Evolutionary conservation across 2,113 vertebrate genomes (phyloP).

Genomic region (Chloropsis cyanopogon): DNA sequence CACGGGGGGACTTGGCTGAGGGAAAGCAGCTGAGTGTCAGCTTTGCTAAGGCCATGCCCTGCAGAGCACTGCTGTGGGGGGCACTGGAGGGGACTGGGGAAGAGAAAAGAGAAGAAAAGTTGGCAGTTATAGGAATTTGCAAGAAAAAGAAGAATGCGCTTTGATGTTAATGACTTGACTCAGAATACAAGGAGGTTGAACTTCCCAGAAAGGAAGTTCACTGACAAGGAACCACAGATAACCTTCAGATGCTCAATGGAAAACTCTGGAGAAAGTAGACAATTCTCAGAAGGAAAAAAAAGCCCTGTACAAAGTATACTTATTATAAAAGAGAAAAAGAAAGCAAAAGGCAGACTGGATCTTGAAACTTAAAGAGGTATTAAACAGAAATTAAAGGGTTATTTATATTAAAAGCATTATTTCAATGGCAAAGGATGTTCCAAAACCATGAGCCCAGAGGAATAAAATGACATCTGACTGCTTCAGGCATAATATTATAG

Average conservation of each 20-base stretch:
- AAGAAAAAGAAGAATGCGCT: conserved; percentile 3
- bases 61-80: background rate
- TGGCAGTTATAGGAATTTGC: conserved; percentile 26
- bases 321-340: background rate
- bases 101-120: background rate
- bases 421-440: background rate
- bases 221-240: conserved; percentile 35
- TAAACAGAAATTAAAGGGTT: conserved; percentile 5
- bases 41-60: background rate
- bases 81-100: background rate
- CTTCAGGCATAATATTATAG: background rate
- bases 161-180: conserved; percentile 21
- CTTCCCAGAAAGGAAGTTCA: conserved; percentile 58
- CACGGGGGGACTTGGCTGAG: background rate
- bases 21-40: background rate
- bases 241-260: conserved; percentile 33
- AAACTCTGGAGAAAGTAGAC: conserved; percentile 41
- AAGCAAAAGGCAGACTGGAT: conserved; percentile 15
- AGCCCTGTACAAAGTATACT: background rate
- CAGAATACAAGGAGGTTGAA: conserved; percentile 47
- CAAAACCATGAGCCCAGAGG: background rate
- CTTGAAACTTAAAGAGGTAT: conserved; percentile 15
- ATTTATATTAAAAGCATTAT: background rate
- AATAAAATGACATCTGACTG: background rate
- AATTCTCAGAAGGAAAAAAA: conserved; percentile 26